Conservation (phyloP, 2,888 invertebrate species). For the Acrobasis consociella region DNA sequence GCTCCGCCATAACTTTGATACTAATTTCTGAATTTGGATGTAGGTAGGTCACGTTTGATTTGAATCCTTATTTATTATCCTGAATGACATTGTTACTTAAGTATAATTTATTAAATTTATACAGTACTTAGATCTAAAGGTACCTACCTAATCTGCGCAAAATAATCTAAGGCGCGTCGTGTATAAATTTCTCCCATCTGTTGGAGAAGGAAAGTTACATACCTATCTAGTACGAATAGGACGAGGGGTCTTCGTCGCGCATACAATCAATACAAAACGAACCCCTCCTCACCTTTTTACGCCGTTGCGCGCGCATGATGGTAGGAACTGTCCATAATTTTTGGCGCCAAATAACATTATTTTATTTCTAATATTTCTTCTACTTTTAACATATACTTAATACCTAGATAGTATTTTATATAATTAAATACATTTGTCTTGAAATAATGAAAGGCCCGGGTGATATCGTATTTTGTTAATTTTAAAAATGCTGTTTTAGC, state of each 20-base stretch:
- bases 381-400: too few relatives aligned
- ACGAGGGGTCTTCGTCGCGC: constrained; percentile 55
- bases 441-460: too few relatives aligned
- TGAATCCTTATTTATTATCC: too few relatives aligned
- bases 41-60: too few relatives aligned
- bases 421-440: too few relatives aligned
- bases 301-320: constrained; percentile 63
- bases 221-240: constrained; percentile 34
- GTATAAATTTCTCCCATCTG: constrained; percentile 38
- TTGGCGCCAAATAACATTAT: constrained; percentile 57
- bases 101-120: too few relatives aligned
- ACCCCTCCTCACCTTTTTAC: constrained; percentile 45
- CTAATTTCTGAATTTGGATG: too few relatives aligned
- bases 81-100: too few relatives aligned
- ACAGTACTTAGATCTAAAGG: not conserved
- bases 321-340: constrained; percentile 43
- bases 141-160: not conserved
- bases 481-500: constrained; percentile 16
- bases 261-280: constrained; percentile 65
- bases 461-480: too few relatives aligned
- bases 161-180: not conserved
- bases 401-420: too few relatives aligned
- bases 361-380: not conserved
- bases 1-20: too few relatives aligned
- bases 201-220: constrained; percentile 46